A percentile compares a stretch with the other conserved stretches of the same genome.
Evolutionary conservation across 2,888 invertebrate genomes (phyloP).

Genomic region (Gastrophysa polygoni): DNA sequence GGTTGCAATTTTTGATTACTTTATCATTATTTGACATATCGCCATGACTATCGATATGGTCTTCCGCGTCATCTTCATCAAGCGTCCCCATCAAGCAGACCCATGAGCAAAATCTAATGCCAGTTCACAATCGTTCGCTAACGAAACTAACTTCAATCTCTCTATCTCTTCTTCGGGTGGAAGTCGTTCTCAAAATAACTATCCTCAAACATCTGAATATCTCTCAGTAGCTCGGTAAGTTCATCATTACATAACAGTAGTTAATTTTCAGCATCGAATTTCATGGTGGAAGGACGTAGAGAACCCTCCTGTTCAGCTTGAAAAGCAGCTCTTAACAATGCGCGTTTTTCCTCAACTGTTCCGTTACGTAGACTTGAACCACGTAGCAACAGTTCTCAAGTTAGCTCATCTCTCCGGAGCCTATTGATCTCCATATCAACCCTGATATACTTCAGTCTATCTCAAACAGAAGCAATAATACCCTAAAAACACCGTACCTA

Average conservation of each 20-base stretch:
- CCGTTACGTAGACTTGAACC: not conserved
- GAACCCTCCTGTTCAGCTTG: constrained; percentile 1
- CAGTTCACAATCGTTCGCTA: not conserved
- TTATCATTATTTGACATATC: too few species aligned
- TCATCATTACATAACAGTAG: not conserved
- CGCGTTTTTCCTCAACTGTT: not conserved
- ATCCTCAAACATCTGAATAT: constrained; percentile 1
- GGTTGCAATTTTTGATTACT: too few species aligned
- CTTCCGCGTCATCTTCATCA: not conserved
- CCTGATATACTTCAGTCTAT: not conserved
- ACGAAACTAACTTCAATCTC: not conserved
- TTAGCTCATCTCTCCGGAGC: not conserved
- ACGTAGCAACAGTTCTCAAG: not conserved
- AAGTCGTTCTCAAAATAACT: not conserved
- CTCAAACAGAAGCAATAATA: too few species aligned
- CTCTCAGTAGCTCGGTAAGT: not conserved
- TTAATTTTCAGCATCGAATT: not conserved
- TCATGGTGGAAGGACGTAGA: not conserved
- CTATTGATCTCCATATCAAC: not conserved
- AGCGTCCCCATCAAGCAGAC: not conserved
- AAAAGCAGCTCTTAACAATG: not conserved
- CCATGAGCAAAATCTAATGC: constrained; percentile 1
- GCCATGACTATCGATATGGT: not conserved
- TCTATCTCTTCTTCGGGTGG: constrained; percentile 5
- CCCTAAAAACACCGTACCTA: too few species aligned